Evolutionary conservation across 1,140 invertebrate species (phyloP).

Genomic region (Cherax quadricarinatus): DNA sequence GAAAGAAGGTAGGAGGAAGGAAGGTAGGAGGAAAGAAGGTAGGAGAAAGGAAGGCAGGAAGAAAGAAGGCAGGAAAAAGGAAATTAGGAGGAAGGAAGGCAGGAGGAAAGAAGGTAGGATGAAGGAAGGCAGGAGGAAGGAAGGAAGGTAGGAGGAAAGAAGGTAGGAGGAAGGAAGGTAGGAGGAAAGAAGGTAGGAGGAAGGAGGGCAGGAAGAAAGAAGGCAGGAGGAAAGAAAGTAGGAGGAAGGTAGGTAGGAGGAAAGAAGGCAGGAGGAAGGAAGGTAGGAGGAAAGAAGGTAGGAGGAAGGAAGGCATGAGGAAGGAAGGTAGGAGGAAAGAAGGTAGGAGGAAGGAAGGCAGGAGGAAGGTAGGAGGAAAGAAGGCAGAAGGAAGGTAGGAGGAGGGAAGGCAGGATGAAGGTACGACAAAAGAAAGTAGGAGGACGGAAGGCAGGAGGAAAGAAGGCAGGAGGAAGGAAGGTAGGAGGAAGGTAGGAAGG

Average conservation of each 20-base stretch:
- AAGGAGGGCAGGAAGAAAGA: background rate
- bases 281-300: background rate
- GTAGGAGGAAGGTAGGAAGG: too few relatives aligned
- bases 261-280: background rate
- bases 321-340: background rate
- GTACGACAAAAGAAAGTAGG: too few relatives aligned
- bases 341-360: background rate
- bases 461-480: too few relatives aligned
- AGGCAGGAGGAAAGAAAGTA: too few relatives aligned
- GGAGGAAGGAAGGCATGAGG: background rate
- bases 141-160: too few relatives aligned
- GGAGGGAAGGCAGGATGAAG: too few relatives aligned
- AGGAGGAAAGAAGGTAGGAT: too few relatives aligned
- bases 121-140: too few relatives aligned
- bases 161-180: too few relatives aligned
- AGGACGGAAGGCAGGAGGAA: background rate
- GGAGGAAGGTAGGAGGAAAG: background rate
- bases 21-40: background rate
- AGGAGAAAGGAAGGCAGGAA: background rate
- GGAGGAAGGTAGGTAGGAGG: background rate
- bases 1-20: background rate
- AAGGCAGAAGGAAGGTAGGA: too few relatives aligned
- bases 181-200: background rate
- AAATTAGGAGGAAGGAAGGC: too few relatives aligned
- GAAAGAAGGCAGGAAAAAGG: too few relatives aligned